These are phyloP conservation scores for Scolopax rusticola DNA, from an alignment of 2,797 vertebrate species.

Conservation along the genomic window DNA sequence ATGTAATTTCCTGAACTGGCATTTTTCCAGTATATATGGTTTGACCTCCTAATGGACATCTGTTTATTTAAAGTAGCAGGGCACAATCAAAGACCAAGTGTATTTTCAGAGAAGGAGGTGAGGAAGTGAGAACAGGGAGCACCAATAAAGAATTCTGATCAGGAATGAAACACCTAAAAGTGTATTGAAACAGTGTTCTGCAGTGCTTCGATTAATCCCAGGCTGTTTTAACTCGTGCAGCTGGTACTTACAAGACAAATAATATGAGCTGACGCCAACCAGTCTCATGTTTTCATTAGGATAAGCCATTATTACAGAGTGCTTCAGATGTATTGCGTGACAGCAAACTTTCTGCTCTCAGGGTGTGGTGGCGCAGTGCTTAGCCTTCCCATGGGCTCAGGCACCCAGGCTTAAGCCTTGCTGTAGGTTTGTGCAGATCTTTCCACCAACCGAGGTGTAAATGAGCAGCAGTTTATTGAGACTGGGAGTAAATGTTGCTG, in stretches of 20 bases:
- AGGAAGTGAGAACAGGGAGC: slow-evolving; percentile 35
- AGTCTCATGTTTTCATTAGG: slow-evolving; percentile 38
- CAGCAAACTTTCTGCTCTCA: background rate
- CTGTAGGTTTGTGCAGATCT: background rate
- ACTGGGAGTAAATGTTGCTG: background rate
- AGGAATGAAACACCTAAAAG: slow-evolving; percentile 50
- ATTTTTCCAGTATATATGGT: slow-evolving; percentile 21
- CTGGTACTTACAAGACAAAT: slow-evolving; percentile 33
- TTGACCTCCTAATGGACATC: slow-evolving; percentile 28
- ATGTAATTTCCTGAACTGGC: slow-evolving; percentile 61
- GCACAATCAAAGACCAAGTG: slow-evolving; percentile 41
- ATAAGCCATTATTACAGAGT: background rate
- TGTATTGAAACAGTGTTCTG: slow-evolving; percentile 2
- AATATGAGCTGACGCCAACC: slow-evolving; percentile 17
- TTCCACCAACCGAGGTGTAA: background rate
- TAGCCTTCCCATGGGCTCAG: background rate
- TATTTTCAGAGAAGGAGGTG: slow-evolving; percentile 43
- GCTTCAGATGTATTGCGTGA: background rate
- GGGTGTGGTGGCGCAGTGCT: background rate
- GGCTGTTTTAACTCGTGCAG: slow-evolving; percentile 27
- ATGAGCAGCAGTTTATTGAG: background rate
- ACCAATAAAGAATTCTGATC: slow-evolving; percentile 48
- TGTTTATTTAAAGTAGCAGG: slow-evolving; percentile 54
- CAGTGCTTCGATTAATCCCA: slow-evolving; percentile 15
- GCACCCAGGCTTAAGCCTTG: background rate